Percentiles rank a stretch among this genome's conserved stretches.
Conservation (phyloP, 2,888 invertebrate genomes). For the Pachydiplax longipennis region DNA sequence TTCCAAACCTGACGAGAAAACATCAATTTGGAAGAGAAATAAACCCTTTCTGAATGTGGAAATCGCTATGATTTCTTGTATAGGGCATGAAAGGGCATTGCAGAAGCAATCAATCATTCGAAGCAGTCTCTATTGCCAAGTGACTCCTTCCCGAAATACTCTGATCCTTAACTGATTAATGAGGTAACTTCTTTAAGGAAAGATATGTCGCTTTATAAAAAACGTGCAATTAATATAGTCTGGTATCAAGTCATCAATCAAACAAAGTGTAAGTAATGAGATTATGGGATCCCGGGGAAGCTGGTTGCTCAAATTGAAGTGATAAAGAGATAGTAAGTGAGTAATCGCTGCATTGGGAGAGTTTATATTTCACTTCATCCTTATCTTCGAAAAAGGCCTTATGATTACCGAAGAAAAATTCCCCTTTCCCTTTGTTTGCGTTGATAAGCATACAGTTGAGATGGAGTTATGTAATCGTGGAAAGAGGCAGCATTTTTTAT, state of each 20-base stretch:
- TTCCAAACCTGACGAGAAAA: background rate
- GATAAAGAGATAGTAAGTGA: background rate
- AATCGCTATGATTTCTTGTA: too few species aligned
- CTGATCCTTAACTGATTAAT: background rate
- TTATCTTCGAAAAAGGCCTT: background rate
- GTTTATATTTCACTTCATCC: too few species aligned
- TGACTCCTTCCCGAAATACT: background rate
- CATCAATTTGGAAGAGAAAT: background rate
- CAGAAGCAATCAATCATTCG: background rate
- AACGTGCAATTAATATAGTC: background rate
- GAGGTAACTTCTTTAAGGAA: background rate
- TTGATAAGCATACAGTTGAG: too few species aligned
- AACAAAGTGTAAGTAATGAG: background rate
- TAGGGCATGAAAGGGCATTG: background rate
- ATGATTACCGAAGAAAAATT: background rate
- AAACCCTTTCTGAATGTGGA: too few species aligned
- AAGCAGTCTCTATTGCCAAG: background rate
- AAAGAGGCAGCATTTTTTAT: too few species aligned
- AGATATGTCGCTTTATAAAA: background rate
- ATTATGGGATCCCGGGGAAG: too few species aligned
- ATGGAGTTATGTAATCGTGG: too few species aligned
- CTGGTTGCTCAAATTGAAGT: background rate
- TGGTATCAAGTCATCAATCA: background rate
- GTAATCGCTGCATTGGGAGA: too few species aligned
- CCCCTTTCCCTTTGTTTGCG: too few species aligned